phyloP scores from a whole-genome alignment of 2,888 invertebrate genomes.

The Pterobdella sp. region DNA sequence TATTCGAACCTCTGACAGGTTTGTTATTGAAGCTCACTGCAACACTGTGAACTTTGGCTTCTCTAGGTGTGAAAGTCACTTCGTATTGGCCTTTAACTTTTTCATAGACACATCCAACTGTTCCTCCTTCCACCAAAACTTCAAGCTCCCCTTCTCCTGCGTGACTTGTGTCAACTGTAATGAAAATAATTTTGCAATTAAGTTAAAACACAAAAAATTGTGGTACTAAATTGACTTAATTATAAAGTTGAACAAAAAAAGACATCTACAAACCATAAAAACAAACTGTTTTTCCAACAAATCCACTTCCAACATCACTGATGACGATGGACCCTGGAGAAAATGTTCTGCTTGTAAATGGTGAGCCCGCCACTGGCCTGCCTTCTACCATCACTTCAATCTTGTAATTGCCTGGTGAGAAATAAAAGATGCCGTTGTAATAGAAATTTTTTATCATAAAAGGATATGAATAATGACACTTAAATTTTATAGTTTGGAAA shows the following conservation, averaged over 20 bases:
- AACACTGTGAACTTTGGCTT: constrained; percentile 80
- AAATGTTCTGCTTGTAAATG: constrained; percentile 84
- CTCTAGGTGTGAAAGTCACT: constrained; percentile 78
- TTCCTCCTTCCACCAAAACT: constrained; percentile 97
- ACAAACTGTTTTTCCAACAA: constrained; percentile 81
- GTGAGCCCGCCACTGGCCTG: constrained; percentile 73
- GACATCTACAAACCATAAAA: constrained; percentile 65
- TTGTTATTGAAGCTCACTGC: constrained; percentile 64
- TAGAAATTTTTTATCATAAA: too few relatives aligned
- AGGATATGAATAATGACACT: background rate
- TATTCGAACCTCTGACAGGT: constrained; percentile 50
- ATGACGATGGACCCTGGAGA: constrained; percentile 62
- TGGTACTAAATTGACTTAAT: too few relatives aligned
- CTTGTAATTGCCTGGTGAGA: constrained; percentile 55
- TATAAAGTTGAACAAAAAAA: background rate
- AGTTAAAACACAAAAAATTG: too few relatives aligned
- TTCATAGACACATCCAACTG: constrained; percentile 72
- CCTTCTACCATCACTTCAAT: constrained; percentile 49
- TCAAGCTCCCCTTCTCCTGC: constrained; percentile 98
- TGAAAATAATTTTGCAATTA: background rate
- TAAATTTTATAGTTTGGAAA: background rate
- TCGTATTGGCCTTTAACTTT: constrained; percentile 64
- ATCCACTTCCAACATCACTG: constrained; percentile 76
- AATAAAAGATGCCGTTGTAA: too few relatives aligned
- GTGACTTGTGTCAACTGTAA: constrained; percentile 87